Conservation (phyloP, 2,113 vertebrate genomes). For the Diadophis punctatus region DNA sequence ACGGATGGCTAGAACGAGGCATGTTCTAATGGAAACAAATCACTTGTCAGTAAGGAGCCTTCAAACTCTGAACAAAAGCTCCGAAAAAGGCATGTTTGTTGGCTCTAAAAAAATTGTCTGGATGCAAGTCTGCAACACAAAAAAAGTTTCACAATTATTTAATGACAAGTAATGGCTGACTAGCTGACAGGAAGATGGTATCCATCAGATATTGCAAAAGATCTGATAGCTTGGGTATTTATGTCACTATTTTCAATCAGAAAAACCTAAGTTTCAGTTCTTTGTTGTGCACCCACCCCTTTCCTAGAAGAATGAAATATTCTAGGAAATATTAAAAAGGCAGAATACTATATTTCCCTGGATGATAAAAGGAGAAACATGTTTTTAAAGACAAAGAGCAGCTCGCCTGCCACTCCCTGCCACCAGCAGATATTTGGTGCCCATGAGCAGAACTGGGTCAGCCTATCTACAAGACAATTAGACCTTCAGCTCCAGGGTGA, state of each 20-base stretch:
- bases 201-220: neutral
- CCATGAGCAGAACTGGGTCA: too few relatives aligned
- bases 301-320: too few relatives aligned
- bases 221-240: neutral
- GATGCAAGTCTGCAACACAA: constrained; percentile 23
- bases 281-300: neutral
- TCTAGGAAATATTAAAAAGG: too few relatives aligned
- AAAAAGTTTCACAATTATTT: constrained; percentile 15
- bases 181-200: neutral
- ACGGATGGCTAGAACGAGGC: constrained; percentile 59
- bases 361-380: too few relatives aligned
- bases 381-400: too few relatives aligned
- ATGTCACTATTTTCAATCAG: neutral
- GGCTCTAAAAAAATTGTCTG: constrained; percentile 36
- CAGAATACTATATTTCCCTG: too few relatives aligned
- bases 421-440: too few relatives aligned
- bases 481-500: too few relatives aligned
- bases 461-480: too few relatives aligned
- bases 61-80: constrained; percentile 58
- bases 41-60: constrained; percentile 61
- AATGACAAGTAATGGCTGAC: constrained; percentile 3
- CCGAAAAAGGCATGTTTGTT: constrained; percentile 48
- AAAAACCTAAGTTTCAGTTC: neutral
- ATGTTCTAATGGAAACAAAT: constrained; percentile 65
- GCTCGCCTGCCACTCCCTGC: too few relatives aligned